Base-by-base conservation (phyloP, 2,797 vertebrate species). In the Amazona ochrocephala region DNA sequence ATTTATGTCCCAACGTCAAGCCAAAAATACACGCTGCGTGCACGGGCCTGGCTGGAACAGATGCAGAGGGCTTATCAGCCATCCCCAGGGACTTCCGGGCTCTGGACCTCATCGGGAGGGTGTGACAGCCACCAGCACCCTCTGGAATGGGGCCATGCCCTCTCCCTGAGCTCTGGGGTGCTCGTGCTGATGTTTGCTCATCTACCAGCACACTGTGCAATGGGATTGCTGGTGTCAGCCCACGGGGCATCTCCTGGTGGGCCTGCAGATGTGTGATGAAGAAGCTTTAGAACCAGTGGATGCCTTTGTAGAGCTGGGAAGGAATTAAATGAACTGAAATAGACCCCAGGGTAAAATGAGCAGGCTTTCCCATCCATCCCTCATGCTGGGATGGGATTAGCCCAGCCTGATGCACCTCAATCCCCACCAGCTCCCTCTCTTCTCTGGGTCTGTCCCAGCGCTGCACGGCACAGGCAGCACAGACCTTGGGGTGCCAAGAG, bases 1-100 rank as follows among this genome's bases (percentile, higher is more conserved):
- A 95, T 96, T 94, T 94, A 89, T 90, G 78, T 77, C 68, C 51
- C 80, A 92, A 4, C 29, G 37, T 80, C 62, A 44, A 64, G 85
- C 91, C 87, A 92, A 91, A 93, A 95, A 89, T 77, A 84, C 58
- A 27, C 37, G n/a, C 60, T 64, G 65, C 56, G 66, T 34, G 32
- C 60, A 70, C 0, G 20, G 86, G 53, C 61, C 16, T 41, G 66
- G 47, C 37, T 95, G 93, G 91, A 93, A 45, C 53, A 74, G 61
- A 83, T 41, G 48, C 30, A 41, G 89, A 83, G 66, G 75, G 19
- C 27, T 96, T 94, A 95, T 94, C 94, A 87, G 76, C 64, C 60
- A 27, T 87, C 66, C 61, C 70, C 81, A 44, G 81, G 70, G 90
- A 14, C n/a, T 75, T 91, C 78, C 75, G 93, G 93, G 66, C 75